Conservation (phyloP, 2,113 vertebrate species). For the Trichechus manatus region DNA sequence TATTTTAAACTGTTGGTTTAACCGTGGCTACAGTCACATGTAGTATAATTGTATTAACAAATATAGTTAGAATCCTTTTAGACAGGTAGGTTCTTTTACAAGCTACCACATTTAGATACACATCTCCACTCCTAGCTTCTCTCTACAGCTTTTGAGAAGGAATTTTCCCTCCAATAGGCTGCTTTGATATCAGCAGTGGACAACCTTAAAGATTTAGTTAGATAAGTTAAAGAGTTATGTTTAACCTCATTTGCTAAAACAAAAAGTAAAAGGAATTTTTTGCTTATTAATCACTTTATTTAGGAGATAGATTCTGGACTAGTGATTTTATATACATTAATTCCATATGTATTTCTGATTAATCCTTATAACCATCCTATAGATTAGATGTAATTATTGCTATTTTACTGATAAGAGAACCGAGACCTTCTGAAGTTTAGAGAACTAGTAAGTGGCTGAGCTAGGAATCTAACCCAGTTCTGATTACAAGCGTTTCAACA, state of each 20-base stretch:
- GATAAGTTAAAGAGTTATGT: background rate
- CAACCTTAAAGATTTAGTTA: slow-evolving; percentile 14
- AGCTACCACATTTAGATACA: background rate
- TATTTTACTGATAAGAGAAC: background rate
- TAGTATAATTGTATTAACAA: background rate
- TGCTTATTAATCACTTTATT: slow-evolving; percentile 19
- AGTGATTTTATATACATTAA: slow-evolving; percentile 42
- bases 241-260: slow-evolving; percentile 37
- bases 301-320: background rate
- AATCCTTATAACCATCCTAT: background rate
- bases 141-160: slow-evolving; percentile 15
- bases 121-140: background rate
- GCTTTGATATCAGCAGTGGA: background rate
- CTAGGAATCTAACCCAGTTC: background rate
- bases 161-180: background rate
- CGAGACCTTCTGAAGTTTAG: background rate
- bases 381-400: background rate
- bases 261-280: slow-evolving; percentile 47
- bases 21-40: background rate
- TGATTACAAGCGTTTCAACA: background rate
- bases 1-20: slow-evolving; percentile 25
- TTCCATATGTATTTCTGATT: slow-evolving; percentile 11
- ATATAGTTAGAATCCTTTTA: background rate
- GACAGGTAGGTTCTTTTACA: background rate
- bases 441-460: background rate